Evolutionary conservation across 2,797 vertebrate species (phyloP).

Genomic region (Ptychadena robeensis): DNA sequence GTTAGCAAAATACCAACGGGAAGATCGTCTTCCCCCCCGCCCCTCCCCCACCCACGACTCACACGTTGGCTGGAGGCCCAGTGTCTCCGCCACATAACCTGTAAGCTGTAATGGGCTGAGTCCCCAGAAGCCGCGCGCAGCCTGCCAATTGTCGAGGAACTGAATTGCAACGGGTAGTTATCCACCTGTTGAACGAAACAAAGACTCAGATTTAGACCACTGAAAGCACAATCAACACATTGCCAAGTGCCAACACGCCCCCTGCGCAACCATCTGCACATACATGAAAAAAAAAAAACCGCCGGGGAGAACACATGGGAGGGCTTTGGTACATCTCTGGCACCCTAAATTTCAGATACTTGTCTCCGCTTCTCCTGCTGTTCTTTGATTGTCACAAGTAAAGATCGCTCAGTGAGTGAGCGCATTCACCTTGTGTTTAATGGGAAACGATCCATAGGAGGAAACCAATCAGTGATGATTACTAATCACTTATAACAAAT

Average conservation of each 20-base stretch:
- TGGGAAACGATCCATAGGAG: too few relatives aligned
- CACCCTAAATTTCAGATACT: too few relatives aligned
- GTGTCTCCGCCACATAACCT: conserved; percentile 93
- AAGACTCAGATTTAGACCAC: conserved; percentile 96
- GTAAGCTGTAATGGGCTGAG: conserved; percentile 98
- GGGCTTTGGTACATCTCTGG: too few relatives aligned
- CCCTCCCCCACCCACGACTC: conserved; percentile 64
- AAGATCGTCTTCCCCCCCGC: conserved; percentile 75
- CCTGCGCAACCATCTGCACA: conserved; percentile 87
- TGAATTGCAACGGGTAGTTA: conserved; percentile 99
- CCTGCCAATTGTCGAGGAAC: conserved; percentile 98
- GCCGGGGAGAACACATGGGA: too few relatives aligned
- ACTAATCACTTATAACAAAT: too few relatives aligned
- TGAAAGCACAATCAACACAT: conserved; percentile 71
- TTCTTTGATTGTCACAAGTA: too few relatives aligned
- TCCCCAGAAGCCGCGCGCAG: conserved; percentile 95
- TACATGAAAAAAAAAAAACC: too few relatives aligned
- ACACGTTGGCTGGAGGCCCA: conserved; percentile 84
- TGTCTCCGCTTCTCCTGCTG: too few relatives aligned
- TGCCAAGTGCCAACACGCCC: conserved; percentile 92
- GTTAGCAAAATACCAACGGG: conserved; percentile 80
- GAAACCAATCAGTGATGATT: too few relatives aligned
- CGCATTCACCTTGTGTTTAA: too few relatives aligned
- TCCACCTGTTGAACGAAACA: conserved; percentile 96
- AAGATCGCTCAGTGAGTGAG: too few relatives aligned